Evolutionary conservation across 2,888 invertebrate species (phyloP), one percentile per base, ranked within the genome.

Genomic region (Drosophila basisetae): DNA sequence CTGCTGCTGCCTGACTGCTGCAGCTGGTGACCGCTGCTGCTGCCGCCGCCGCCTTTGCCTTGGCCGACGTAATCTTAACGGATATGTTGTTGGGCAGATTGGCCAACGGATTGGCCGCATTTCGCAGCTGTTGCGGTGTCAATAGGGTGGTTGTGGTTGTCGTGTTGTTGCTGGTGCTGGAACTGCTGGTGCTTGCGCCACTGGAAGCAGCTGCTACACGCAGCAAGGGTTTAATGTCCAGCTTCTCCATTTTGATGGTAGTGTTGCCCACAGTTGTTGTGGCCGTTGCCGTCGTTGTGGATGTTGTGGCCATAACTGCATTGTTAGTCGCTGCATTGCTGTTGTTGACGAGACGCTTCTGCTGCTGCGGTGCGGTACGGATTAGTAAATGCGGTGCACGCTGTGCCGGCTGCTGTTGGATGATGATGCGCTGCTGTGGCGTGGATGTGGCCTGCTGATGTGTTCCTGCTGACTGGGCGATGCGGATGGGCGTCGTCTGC

Each of bases 81-180:
- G 93, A 93, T 61, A 92, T 92, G 60, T 93, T 92, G 70, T 93
- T 93, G 35, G 93, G 93, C 68, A 93, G 80, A 80, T 92, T 92
- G 33, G 92, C 92, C 76, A 93, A 70, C 2, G 92, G 92, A 79
- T 87, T 91, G 28, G 83, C 78, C 10, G 89, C 85, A 61, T 92
- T 83, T 2, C 92, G 79, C 54, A 92, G 64, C 59, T 91, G 91
- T 52, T 91, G 91, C 0, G 76, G 84, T 3, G 90, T 88, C n/a
- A 91, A 81, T 50, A 88, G 68, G 10, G 89, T 65, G 31, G 89
- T 70, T 16, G 83, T 75, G 7, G 84, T 75, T 0, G 84, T 80
- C 5, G 84, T 70, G 22, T 78, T 78, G 4, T 83, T 81, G 22
- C 65, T 78, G 10, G 82, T 73, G 65, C 81, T 81, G 2, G 81